Evolutionary conservation across 2,797 vertebrate species (phyloP), one percentile per base, ranked within the genome.

Genomic region (Mallotus villosus): DNA sequence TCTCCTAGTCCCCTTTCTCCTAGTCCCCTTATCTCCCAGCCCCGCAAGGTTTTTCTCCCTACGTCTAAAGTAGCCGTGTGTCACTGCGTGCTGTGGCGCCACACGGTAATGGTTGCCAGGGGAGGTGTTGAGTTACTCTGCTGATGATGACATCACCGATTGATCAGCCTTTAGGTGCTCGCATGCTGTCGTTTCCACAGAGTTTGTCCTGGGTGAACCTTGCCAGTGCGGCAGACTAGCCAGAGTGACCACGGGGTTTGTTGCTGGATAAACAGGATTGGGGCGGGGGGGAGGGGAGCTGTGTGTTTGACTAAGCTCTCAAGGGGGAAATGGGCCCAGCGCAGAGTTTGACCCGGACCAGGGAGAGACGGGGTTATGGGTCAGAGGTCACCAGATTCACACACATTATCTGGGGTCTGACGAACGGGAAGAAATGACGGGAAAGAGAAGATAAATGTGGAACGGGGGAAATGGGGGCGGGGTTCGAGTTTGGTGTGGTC

Each of bases 371-470:
- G 75, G 79, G 78, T 85, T 82, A 86, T 9, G 37, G 63, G 12
- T 21, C 63, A 46, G 21, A 71, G 90, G 89, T 90, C 90, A 81
- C 11, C 71, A 63, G 59, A 85, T 91, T 91, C 89, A 85, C 90
- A 91, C 64, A 67, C 22, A 51, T 51, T 24, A 17, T 67, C 64
- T 17, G 21, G 63, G 41, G 46, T 24, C 24, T n/a, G 51, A 17
- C 19, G 51, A n/a, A 55, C 5, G 16, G 0, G 16, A n/a, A 4
- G n/a, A 55, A 55, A 17, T 2, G 51, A 17, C n/a, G 19, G 16
- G 51, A n/a, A 4, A 55, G 51, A n/a, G 2, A 25, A 66, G 41
- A 66, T 49, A 19, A 14, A 66, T 24, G 24, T 61, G 24, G 41
- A 53, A 5, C n/a, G 19, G 22, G 34, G 37, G 25, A 49, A 14